Percentiles rank a stretch among this genome's conserved stretches.
Evolutionary conservation across 2,888 invertebrate species (phyloP).

Genomic region (Acronicta leporina): DNA sequence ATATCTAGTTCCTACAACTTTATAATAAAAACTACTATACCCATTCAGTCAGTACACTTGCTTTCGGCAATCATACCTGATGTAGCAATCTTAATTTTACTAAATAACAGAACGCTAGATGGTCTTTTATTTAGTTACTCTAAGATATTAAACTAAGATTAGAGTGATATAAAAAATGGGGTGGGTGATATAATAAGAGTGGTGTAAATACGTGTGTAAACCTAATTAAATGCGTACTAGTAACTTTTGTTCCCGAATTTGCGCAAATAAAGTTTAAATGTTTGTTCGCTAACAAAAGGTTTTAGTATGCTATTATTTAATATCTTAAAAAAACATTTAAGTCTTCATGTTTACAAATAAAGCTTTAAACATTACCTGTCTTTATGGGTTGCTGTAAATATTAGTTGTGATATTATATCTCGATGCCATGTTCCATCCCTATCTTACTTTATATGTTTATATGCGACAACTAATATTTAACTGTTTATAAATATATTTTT

Average conservation of each 20-base stretch:
- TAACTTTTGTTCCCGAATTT: constrained; percentile 13
- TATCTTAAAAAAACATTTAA: constrained; percentile 26
- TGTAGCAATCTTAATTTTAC: constrained; percentile 43
- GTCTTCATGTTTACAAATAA: constrained; percentile 56
- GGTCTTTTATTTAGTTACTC: too few species aligned
- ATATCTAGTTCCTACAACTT: constrained; percentile 74
- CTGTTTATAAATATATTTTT: constrained; percentile 36
- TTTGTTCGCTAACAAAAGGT: constrained; percentile 19
- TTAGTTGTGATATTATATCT: constrained; percentile 76
- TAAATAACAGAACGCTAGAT: constrained; percentile 27
- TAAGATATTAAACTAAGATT: too few species aligned
- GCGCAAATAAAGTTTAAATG: not conserved
- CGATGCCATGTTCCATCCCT: constrained; percentile 78
- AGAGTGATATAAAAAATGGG: constrained; percentile 68
- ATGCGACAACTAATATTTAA: constrained; percentile 54
- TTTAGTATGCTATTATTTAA: constrained; percentile 15
- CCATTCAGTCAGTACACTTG: constrained; percentile 60
- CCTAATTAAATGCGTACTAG: constrained; percentile 4
- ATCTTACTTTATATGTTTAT: constrained; percentile 44
- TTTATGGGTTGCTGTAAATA: constrained; percentile 77
- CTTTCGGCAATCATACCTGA: constrained; percentile 44
- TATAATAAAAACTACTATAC: constrained; percentile 41
- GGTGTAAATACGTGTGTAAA: constrained; percentile 46
- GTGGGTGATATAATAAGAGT: constrained; percentile 60
- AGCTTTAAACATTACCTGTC: constrained; percentile 80